Conservation (phyloP, 2,797 vertebrate species). For the Argentina silus region DNA sequence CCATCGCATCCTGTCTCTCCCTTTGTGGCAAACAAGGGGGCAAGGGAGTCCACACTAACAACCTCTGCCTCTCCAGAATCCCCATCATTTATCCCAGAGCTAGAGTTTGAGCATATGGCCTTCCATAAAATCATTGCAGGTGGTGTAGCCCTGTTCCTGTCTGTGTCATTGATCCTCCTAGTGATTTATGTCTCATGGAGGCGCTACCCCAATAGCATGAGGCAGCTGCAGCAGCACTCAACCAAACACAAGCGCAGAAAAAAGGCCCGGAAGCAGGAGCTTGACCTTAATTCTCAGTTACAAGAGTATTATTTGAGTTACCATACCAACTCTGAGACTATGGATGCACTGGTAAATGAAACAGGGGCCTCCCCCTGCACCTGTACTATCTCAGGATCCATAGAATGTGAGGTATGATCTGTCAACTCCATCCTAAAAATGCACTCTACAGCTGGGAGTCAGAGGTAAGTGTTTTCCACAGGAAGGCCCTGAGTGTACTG, state of each 20-base stretch:
- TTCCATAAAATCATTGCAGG: conserved; percentile 98
- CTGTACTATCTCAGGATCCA: conserved; percentile 96
- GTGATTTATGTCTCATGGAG: conserved; percentile 97
- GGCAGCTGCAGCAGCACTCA: conserved; percentile 92
- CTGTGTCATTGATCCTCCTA: conserved; percentile 93
- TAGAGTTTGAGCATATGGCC: conserved; percentile 91
- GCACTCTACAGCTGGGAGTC: conserved; percentile 85
- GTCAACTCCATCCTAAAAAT: conserved; percentile 77
- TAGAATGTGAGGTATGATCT: conserved; percentile 97
- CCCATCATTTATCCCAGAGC: conserved; percentile 76
- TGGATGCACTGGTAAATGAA: conserved; percentile 93
- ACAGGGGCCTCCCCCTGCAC: conserved; percentile 93
- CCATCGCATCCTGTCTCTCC: conserved; percentile 74
- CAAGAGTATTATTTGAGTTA: conserved; percentile 99
- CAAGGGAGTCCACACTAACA: conserved; percentile 43
- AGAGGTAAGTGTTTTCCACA: conserved; percentile 81
- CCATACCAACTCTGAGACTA: conserved; percentile 92
- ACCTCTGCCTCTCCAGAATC: conserved; percentile 63
- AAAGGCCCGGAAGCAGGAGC: conserved; percentile 87
- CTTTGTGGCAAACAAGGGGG: conserved; percentile 60
- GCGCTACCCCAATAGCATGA: conserved; percentile 94
- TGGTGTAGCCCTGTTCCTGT: conserved; percentile 94
- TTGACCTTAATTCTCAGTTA: conserved; percentile 92
- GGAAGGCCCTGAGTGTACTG: not conserved
- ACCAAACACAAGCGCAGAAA: conserved; percentile 93